Evolutionary conservation across 2,797 vertebrate species (phyloP).

Genomic region (Schizopygopsis malacanthus): DNA sequence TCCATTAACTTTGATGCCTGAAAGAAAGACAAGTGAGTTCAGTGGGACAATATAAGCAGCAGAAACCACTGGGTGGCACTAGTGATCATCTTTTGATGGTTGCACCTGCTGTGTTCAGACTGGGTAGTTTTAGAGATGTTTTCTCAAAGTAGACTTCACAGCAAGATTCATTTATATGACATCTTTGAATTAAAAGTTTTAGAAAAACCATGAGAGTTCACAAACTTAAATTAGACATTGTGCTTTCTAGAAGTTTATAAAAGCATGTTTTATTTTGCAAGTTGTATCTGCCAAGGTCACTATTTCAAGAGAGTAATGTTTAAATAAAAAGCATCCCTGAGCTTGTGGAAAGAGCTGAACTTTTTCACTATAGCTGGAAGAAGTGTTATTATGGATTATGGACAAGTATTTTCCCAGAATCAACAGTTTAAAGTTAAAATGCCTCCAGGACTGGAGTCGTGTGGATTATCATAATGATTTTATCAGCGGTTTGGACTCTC

Average conservation of each 20-base stretch:
- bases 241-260: conserved; percentile 5
- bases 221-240: conserved; percentile 10
- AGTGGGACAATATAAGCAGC: not conserved
- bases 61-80: conserved; percentile 64
- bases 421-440: no score
- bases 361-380: no score
- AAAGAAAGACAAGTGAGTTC: conserved; percentile 10
- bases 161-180: not conserved
- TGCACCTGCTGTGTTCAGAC: not conserved
- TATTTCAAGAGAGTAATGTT: conserved; percentile 4
- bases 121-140: not conserved
- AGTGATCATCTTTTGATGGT: conserved; percentile 30
- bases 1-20: conserved; percentile 48
- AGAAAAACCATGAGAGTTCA: not conserved
- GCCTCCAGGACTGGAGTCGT: no score
- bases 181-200: not conserved
- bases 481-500: no score
- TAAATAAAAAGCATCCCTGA: not conserved
- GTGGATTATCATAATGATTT: no score
- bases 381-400: no score
- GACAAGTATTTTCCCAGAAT: no score
- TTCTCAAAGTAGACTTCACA: conserved; percentile 1
- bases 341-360: no score
- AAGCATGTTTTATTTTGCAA: not conserved
- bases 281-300: not conserved